Evolutionary conservation across 2,888 invertebrate genomes (phyloP).

Genomic region (Leptura quadrifasciata): DNA sequence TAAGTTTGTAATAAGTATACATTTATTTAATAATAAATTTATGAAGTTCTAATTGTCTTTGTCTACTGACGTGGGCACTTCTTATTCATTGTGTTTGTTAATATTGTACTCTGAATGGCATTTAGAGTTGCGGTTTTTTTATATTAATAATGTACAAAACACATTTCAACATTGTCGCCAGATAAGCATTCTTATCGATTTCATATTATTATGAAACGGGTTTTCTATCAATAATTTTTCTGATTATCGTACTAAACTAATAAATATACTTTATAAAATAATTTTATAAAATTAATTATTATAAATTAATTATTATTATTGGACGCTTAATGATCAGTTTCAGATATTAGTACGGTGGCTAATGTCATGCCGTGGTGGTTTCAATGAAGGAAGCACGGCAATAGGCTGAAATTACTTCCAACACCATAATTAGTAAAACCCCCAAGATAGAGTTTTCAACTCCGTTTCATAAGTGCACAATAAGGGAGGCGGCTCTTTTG

Average conservation of each 20-base stretch:
- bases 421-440: too few species aligned
- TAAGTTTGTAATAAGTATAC: not conserved
- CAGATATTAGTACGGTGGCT: too few species aligned
- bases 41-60: not conserved
- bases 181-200: not conserved
- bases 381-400: too few species aligned
- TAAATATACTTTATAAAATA: too few species aligned
- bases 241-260: not conserved
- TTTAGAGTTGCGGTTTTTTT: not conserved
- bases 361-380: too few species aligned
- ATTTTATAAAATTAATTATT: too few species aligned
- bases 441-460: too few species aligned
- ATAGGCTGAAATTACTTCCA: too few species aligned
- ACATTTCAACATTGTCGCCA: not conserved
- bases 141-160: not conserved
- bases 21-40: not conserved
- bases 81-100: not conserved
- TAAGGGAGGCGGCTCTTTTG: too few species aligned
- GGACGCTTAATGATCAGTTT: too few species aligned
- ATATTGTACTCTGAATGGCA: not conserved
- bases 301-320: too few species aligned
- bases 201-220: not conserved
- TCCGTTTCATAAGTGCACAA: too few species aligned
- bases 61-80: not conserved
- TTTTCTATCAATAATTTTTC: not conserved